Percentiles rank a stretch among this genome's conserved stretches.
Conservation (phyloP, 2,797 vertebrate species). For the Onychomys arenicola region DNA sequence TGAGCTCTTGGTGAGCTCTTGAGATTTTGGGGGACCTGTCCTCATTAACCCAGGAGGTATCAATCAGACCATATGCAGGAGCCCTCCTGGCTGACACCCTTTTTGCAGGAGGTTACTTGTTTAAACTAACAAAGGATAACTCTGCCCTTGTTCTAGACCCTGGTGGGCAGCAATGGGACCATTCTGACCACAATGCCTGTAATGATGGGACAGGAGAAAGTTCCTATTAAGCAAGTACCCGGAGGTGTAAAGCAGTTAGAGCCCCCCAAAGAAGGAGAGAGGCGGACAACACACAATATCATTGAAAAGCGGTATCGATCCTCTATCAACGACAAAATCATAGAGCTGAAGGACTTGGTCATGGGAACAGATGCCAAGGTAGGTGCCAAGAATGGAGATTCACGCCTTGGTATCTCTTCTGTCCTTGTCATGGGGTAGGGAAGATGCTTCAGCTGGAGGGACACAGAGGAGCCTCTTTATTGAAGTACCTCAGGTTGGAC, state of each 20-base stretch:
- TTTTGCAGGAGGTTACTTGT: not conserved
- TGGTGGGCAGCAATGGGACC: conserved; percentile 94
- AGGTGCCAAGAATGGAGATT: conserved; percentile 41
- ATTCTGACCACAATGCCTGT: conserved; percentile 97
- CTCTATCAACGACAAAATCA: conserved; percentile 99
- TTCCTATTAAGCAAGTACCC: conserved; percentile 98
- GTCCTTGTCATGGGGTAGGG: not conserved
- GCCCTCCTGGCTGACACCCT: no score
- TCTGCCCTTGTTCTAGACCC: conserved; percentile 89
- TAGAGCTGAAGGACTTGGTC: conserved; percentile 97
- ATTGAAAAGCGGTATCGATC: conserved; percentile 98
- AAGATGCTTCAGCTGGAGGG: not conserved
- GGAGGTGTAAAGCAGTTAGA: conserved; percentile 89
- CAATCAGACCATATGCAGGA: not conserved
- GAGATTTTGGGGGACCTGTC: not conserved
- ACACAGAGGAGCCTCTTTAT: not conserved
- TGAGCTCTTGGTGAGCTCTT: not conserved
- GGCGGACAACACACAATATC: conserved; percentile 98
- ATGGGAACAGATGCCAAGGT: conserved; percentile 99
- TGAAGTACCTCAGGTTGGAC: conserved; percentile 8
- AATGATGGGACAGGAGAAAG: conserved; percentile 96
- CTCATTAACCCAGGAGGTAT: not conserved
- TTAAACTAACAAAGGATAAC: not conserved
- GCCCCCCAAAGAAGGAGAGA: conserved; percentile 95
- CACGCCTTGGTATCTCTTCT: not conserved